phyloP scores from a whole-genome alignment of 2,797 vertebrate genomes.

The Pipistrellus nathusii region DNA sequence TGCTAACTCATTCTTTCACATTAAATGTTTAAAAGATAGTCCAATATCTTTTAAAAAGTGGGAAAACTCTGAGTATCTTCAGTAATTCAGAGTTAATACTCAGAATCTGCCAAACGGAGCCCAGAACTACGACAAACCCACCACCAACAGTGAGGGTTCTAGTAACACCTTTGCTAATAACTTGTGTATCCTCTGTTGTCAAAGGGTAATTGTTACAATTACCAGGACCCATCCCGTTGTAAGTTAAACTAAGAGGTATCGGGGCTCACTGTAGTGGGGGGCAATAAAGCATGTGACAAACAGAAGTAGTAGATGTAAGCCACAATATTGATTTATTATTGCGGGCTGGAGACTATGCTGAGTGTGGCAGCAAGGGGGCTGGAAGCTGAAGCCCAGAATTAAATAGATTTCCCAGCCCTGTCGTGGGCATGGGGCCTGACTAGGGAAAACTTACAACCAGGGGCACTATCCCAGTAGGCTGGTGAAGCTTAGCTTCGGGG shows the following conservation, averaged over 20 bases:
- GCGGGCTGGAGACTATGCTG: neutral
- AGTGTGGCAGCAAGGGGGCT: neutral
- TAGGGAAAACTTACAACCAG: neutral
- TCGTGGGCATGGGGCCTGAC: fast-evolving
- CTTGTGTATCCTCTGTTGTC: neutral
- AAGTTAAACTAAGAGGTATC: neutral
- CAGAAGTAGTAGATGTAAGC: neutral
- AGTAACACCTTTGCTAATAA: neutral
- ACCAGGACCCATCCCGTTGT: neutral
- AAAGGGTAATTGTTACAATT: neutral
- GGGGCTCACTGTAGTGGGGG: neutral
- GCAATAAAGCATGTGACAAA: neutral
- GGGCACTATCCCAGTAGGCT: neutral
- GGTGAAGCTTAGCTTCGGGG: neutral
- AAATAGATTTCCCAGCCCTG: neutral
- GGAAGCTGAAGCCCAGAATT: constrained; percentile 12
- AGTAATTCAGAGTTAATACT: neutral
- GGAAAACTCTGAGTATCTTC: neutral
- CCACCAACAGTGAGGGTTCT: neutral
- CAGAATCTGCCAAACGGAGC: neutral
- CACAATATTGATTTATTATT: neutral
- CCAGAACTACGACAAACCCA: neutral
- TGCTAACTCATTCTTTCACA: neutral
- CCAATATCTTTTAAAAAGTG: neutral
- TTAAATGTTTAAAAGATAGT: neutral